Base-by-base conservation (phyloP, 2,888 invertebrate species). In the Ctena decussata region DNA sequence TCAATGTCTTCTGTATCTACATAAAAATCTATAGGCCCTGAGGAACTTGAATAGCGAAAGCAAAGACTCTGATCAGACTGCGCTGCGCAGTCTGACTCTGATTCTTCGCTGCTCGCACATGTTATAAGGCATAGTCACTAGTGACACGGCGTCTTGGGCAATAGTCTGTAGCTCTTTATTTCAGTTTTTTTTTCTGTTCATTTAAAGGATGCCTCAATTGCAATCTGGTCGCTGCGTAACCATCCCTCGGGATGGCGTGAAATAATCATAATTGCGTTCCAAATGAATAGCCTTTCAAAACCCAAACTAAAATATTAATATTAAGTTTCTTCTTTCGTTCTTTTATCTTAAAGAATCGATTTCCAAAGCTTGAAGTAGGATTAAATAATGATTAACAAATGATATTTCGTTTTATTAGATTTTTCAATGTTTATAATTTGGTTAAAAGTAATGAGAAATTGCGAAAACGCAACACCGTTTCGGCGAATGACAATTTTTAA, bases 221-320 rank as follows among this genome's bases (percentile, higher is more conserved):
- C 57, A 57, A 27, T 24, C 57, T 57, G 57, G 57, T 57, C 8
- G 12, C 57, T 57, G 27, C 12, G 57, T 57, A 57, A 57, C 27
- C 21, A 27, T 57, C 57, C 12, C 57, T 3, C 27, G 57, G 24
- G 57, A 57, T 27, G 27, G 57, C 57, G 21, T 24, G 5, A 57
- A 57, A 27, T 57, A 57, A 57, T 57, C 12, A 57, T 27, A 24
- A 15, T 57, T 57, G 15, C 6, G 49, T 24, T 24, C 8, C 57
- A 57, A 57, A 57, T 57, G 57, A 57, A n/a, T 27, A 27, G n/a
- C 57, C n/a, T n/a, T n/a, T 57, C 57, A 57, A 57, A 57, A 57
- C 5, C 24, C 27, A 57, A 6, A 27, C 57, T n/a, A 27, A 24
- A 57, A 27, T 57, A 57, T 57, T 57, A 57, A 57, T 57, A 57